Evolutionary conservation across 2,888 invertebrate genomes (phyloP), one percentile per base, ranked within the genome.

Genomic region (Agriotes lineatus): DNA sequence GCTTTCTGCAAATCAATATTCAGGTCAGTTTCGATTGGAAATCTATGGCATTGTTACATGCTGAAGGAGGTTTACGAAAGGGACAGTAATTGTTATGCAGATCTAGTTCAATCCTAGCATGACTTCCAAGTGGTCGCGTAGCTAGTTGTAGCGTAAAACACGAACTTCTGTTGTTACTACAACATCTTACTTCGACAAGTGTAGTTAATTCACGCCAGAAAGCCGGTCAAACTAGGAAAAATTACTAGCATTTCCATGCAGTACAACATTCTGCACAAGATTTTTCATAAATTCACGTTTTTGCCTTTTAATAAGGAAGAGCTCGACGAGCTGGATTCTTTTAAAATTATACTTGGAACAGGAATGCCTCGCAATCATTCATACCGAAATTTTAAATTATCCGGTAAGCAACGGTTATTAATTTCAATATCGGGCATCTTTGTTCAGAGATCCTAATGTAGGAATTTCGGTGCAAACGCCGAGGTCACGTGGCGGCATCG

Each of bases 21-120:
- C 48, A 48, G 48, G 48, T 48, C 48, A 48, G n/a, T 48, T 48
- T 48, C 19, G 20, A 22, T 7, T 19, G 20, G 22, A 22, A 45
- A 48, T 48, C 22, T 48, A 7, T 48, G 48, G 12, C 48, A 48
- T 48, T 48, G 48, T 48, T 48, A 22, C 22, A 22, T 48, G 10
- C 12, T 48, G 12, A n/a, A 22, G 25, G 6, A 7, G n/a, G 5
- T 12, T 48, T 48, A 10, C n/a, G 48, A 48, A 48, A 48, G 25
- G 25, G 48, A 48, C 14, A 42, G 6, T 18, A 18, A 16, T 42
- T 42, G 42, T 18, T 16, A 18, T 14, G 14, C 7, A 4, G 16
- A 42, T 42, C 14, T 6, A 16, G 42, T 12, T 42, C 42, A 42
- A 42, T 4, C 14, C 2, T 37, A 37, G 5, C 18, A 42, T 14